Conservation (phyloP, 2,113 vertebrate genomes). For the Arenaria interpres region DNA sequence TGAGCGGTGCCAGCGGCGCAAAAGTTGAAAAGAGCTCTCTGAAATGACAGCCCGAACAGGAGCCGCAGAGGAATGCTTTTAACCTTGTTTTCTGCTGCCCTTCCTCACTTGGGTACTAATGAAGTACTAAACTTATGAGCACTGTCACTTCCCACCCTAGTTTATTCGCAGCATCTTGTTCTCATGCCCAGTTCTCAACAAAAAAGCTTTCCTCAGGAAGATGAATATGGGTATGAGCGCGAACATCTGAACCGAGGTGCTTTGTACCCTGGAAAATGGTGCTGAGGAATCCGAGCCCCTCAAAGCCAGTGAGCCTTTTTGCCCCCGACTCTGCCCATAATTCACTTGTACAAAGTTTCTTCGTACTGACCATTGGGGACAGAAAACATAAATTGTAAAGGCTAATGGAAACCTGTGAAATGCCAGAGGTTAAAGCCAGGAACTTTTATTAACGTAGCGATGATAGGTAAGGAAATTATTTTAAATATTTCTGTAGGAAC, state of each 20-base stretch:
- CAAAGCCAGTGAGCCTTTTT: accelerated
- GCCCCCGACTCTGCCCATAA: background rate
- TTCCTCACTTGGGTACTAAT: slow-evolving; percentile 45
- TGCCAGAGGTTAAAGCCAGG: background rate
- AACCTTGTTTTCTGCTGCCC: background rate
- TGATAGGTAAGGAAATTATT: background rate
- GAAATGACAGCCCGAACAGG: background rate
- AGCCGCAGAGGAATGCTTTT: background rate
- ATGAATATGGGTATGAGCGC: background rate
- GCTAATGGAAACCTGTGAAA: background rate
- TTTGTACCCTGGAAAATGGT: background rate
- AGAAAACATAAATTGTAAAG: background rate
- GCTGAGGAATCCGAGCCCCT: background rate
- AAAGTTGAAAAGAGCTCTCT: background rate
- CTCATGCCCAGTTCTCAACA: background rate
- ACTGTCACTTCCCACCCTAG: background rate
- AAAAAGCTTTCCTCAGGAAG: background rate
- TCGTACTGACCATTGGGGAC: background rate
- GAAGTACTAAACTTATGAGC: background rate
- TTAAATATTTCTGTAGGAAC: background rate
- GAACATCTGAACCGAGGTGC: background rate
- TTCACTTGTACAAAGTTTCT: background rate
- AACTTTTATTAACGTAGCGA: background rate
- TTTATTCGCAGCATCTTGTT: background rate
- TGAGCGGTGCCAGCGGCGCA: background rate